Evolutionary conservation across 2,113 vertebrate species (phyloP).

Genomic region (Lamprotornis superbus): DNA sequence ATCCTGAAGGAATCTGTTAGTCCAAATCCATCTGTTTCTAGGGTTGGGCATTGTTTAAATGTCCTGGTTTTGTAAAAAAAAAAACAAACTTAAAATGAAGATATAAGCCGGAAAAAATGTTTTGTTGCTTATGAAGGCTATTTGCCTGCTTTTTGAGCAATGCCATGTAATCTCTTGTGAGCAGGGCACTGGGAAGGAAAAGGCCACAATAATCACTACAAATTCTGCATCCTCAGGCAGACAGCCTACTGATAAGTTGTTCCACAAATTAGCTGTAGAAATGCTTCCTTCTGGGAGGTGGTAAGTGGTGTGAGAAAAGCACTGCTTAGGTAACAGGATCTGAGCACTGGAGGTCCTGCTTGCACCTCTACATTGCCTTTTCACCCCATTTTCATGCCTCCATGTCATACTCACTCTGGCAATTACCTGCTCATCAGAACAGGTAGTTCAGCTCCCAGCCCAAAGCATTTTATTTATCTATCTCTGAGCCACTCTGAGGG

Average conservation of each 20-base stretch:
- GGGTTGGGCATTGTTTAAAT: not conserved
- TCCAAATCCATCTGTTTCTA: not conserved
- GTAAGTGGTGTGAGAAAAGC: not conserved
- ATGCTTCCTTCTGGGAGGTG: not conserved
- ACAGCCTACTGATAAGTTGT: not conserved
- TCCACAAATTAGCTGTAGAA: not conserved
- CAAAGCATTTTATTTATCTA: not conserved
- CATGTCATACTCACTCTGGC: no score
- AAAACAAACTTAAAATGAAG: not conserved
- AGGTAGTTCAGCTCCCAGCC: not conserved
- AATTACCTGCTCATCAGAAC: not conserved
- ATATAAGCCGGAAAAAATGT: not conserved
- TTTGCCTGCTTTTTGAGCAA: not conserved
- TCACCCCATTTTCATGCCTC: not conserved
- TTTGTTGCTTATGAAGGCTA: not conserved
- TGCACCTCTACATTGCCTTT: not conserved
- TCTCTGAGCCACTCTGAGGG: not conserved
- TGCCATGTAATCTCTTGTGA: not conserved
- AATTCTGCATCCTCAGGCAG: not conserved
- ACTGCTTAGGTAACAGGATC: not conserved
- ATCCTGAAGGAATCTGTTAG: not conserved
- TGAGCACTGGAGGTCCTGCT: not conserved
- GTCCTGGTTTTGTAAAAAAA: not conserved
- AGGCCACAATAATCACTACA: not conserved
- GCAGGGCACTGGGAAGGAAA: not conserved